Evolutionary conservation across 2,888 invertebrate species (phyloP).

Genomic region (Dinocampus coccinellae): DNA sequence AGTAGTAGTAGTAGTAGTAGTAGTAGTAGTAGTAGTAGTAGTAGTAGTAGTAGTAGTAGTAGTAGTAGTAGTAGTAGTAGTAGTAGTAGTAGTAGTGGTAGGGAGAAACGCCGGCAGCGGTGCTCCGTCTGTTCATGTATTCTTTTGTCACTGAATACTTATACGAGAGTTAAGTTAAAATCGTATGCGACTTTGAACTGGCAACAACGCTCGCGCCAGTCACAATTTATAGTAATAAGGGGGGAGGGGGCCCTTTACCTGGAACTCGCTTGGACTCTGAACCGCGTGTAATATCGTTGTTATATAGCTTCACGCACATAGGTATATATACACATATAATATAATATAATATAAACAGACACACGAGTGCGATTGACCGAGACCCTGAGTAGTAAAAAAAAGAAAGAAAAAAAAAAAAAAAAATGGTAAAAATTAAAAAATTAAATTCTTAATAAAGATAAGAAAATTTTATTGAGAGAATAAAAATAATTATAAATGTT

Average conservation of each 20-base stretch:
- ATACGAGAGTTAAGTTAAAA: slow-evolving; percentile 26
- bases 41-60: too few species aligned
- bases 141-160: slow-evolving; percentile 20
- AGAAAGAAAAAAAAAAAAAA: too few species aligned
- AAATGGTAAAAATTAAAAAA: too few species aligned
- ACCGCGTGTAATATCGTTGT: slow-evolving; percentile 21
- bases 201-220: slow-evolving; percentile 44
- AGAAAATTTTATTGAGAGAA: too few species aligned
- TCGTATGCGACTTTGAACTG: slow-evolving; percentile 33
- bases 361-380: neutral
- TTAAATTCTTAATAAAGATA: too few species aligned
- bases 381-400: too few species aligned
- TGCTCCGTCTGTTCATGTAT: slow-evolving; percentile 22
- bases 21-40: neutral
- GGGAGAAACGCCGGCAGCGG: slow-evolving; percentile 22
- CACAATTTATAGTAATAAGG: slow-evolving; percentile 21
- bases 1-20: neutral
- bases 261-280: slow-evolving; percentile 42
- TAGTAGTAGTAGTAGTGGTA: neutral
- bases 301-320: slow-evolving; percentile 21
- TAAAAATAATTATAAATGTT: too few species aligned
- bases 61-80: neutral
- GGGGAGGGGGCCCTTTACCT: slow-evolving; percentile 47
- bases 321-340: slow-evolving; percentile 3
- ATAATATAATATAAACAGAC: neutral